Evolutionary conservation across 64 coral and sea anemone genomes (phyloP).

Genomic region (Stichodactyla mertensii): DNA sequence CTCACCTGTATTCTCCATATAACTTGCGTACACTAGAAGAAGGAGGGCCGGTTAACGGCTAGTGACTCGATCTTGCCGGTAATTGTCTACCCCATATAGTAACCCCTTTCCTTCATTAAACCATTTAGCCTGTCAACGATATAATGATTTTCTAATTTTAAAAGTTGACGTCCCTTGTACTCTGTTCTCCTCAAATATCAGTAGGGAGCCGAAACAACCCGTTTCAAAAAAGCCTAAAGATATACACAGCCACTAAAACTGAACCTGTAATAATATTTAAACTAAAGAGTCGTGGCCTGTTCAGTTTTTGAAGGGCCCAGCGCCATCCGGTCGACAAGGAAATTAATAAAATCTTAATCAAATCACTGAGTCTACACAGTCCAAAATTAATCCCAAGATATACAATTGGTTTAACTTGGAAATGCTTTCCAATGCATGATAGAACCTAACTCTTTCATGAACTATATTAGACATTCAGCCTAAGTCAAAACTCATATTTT

Average conservation of each 20-base stretch:
- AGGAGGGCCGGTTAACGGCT: too few species aligned
- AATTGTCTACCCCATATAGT: too few species aligned
- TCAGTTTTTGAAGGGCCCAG: not conserved
- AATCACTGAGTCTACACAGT: not conserved
- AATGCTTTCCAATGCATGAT: not conserved
- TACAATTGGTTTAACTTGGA: not conserved
- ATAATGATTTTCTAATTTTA: not conserved
- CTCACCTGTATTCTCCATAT: too few species aligned
- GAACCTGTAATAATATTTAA: not conserved
- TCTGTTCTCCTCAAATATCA: not conserved
- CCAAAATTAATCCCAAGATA: not conserved
- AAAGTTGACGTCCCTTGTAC: not conserved
- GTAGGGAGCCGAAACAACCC: not conserved
- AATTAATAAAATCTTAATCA: not conserved
- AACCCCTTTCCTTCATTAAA: too few species aligned
- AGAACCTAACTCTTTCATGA: not conserved
- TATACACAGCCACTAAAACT: not conserved
- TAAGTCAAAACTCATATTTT: not conserved
- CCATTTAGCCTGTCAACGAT: not conserved
- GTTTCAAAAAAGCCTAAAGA: too few species aligned
- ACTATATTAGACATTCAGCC: not conserved
- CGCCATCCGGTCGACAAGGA: not conserved
- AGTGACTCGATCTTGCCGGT: too few species aligned
- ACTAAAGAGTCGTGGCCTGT: not conserved
- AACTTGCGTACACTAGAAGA: too few species aligned